Evolutionary conservation across 2,888 invertebrate genomes (phyloP).

Genomic region (Hyppa rectilinea): DNA sequence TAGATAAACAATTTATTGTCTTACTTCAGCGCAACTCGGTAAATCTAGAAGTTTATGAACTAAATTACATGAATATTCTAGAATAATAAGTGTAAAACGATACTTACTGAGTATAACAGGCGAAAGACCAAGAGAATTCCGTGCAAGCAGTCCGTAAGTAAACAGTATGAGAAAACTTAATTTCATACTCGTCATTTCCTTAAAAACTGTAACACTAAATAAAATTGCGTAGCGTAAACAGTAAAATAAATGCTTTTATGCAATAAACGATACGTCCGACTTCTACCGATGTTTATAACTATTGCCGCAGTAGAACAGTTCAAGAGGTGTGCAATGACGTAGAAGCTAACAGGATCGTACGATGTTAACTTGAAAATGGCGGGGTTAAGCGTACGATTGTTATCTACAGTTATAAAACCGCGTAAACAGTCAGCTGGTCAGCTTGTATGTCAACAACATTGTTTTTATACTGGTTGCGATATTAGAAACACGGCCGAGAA

Average conservation of each 20-base stretch:
- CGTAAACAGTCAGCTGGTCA: conserved; percentile 65
- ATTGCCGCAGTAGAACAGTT: conserved; percentile 47
- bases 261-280: conserved; percentile 51
- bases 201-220: conserved; percentile 33
- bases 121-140: conserved; percentile 83
- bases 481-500: conserved; percentile 30
- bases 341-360: conserved; percentile 65
- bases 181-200: conserved; percentile 77
- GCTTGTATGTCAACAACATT: conserved; percentile 66
- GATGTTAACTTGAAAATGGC: conserved; percentile 67
- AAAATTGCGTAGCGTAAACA: conserved; percentile 37
- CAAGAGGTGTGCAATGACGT: conserved; percentile 66
- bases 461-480: conserved; percentile 45
- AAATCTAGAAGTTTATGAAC: conserved; percentile 43
- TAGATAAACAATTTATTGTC: not conserved
- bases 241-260: conserved; percentile 30
- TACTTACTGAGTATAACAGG: conserved; percentile 88
- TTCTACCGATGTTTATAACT: conserved; percentile 37
- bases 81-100: conserved; percentile 52
- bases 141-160: conserved; percentile 78
- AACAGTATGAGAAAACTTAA: conserved; percentile 74
- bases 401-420: conserved; percentile 64
- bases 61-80: conserved; percentile 56
- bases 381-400: conserved; percentile 68
- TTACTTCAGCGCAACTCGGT: not conserved